Percentiles rank a stretch among this genome's conserved stretches.
Conservation (phyloP, 2,113 vertebrate species). For the Mohoua ochrocephala region DNA sequence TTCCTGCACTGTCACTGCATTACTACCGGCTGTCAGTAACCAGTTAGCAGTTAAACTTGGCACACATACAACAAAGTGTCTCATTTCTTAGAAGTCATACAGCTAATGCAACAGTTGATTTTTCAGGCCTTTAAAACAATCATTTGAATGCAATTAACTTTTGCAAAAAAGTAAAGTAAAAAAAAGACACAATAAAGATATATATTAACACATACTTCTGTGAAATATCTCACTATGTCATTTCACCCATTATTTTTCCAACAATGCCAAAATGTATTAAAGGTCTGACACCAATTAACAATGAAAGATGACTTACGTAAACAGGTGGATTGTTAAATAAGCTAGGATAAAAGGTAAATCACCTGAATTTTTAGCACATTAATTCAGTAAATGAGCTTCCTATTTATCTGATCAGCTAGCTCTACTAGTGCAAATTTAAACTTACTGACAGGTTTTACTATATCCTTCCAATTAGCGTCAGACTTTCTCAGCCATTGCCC, state of each 20-base stretch:
- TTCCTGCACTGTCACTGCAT: not conserved
- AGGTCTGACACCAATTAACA: slow-evolving; percentile 57
- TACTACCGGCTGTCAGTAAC: not conserved
- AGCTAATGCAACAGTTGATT: not conserved
- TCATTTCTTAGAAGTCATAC: not conserved
- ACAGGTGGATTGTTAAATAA: slow-evolving; percentile 51
- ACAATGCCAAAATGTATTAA: not conserved
- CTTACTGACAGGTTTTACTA: slow-evolving; percentile 43
- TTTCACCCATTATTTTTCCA: not conserved
- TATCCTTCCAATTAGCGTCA: slow-evolving; percentile 59
- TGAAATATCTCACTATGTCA: not conserved
- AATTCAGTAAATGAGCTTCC: slow-evolving; percentile 63
- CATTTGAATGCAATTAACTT: not conserved
- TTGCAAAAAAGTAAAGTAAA: not conserved
- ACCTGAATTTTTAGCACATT: slow-evolving; percentile 57
- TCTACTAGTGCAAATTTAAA: slow-evolving; percentile 24
- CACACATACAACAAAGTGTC: not conserved
- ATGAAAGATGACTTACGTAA: slow-evolving; percentile 52
- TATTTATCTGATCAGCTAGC: slow-evolving; percentile 42
- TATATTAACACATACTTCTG: not conserved
- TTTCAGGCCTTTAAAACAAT: not conserved
- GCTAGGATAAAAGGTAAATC: slow-evolving; percentile 31
- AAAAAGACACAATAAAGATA: not conserved
- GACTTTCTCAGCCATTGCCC: slow-evolving; percentile 1
- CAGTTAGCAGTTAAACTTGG: slow-evolving; percentile 6